Evolutionary conservation across 2,797 vertebrate genomes (phyloP).

Genomic region (Gouania willdenowi): DNA sequence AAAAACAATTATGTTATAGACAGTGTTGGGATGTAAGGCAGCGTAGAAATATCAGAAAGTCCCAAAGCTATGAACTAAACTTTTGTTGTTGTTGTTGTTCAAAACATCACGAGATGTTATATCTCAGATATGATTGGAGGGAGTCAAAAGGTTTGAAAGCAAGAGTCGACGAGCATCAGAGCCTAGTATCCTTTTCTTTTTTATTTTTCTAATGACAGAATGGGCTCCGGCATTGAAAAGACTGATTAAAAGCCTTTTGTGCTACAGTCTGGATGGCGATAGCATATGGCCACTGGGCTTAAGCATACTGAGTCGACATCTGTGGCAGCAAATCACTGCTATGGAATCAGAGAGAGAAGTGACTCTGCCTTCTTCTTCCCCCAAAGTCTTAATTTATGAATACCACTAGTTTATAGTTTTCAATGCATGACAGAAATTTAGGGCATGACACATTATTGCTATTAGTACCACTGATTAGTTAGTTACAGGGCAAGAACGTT

Average conservation of each 20-base stretch:
- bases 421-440: too few species aligned
- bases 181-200: slow-evolving; percentile 7
- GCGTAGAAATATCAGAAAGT: slow-evolving; percentile 11
- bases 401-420: slow-evolving; percentile 8
- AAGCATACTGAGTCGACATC: slow-evolving; percentile 40
- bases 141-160: slow-evolving; percentile 3
- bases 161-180: slow-evolving; percentile 18
- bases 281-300: slow-evolving; percentile 55
- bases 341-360: slow-evolving; percentile 46
- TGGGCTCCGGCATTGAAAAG: slow-evolving; percentile 48
- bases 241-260: slow-evolving; percentile 54
- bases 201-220: slow-evolving; percentile 37
- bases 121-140: slow-evolving; percentile 8
- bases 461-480: too few species aligned
- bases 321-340: slow-evolving; percentile 35
- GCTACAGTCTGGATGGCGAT: slow-evolving; percentile 26
- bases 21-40: neutral
- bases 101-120: neutral
- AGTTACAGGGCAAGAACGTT: too few species aligned
- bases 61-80: slow-evolving; percentile 12
- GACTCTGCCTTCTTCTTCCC: slow-evolving; percentile 19
- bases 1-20: neutral
- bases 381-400: slow-evolving; percentile 17
- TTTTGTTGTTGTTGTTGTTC: neutral
- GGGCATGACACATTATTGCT: too few species aligned